Percentiles rank a stretch among this genome's conserved stretches.
These are phyloP conservation scores for Acanthisitta chloris DNA, from an alignment of 2,113 vertebrate species.

Conservation along the genomic window DNA sequence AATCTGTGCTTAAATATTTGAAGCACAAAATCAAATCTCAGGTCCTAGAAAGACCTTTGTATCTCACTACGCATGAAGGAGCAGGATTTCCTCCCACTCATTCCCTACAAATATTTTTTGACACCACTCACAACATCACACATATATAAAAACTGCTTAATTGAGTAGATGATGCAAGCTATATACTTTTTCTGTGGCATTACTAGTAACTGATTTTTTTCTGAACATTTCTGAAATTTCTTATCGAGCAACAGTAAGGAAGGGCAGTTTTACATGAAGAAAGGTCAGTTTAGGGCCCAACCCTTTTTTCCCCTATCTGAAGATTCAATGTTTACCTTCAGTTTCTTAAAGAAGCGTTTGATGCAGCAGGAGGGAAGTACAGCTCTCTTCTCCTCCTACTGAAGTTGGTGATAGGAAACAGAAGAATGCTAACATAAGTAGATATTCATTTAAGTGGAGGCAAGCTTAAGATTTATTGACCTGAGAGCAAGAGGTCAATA, in stretches of 20 bases:
- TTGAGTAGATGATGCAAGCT: background rate
- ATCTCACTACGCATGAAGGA: background rate
- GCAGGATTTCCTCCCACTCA: background rate
- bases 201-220: background rate
- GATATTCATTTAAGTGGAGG: slow-evolving; percentile 28
- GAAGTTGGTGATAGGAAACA: background rate
- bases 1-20: background rate
- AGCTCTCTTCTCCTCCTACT: background rate
- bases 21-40: background rate
- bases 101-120: background rate
- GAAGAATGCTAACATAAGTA: background rate
- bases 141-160: background rate
- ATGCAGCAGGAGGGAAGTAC: background rate
- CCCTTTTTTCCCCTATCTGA: background rate
- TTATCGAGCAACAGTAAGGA: background rate
- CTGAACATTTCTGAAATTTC: background rate
- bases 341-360: background rate
- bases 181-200: background rate
- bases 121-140: background rate
- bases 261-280: background rate
- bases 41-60: background rate
- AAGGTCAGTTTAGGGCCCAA: background rate
- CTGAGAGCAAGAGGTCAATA: slow-evolving; percentile 31
- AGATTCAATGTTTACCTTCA: background rate
- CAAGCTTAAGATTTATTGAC: slow-evolving; percentile 44